These are phyloP conservation scores for Kuschelorhynchus macadamiae DNA, from an alignment of 2,888 invertebrate genomes.

Conservation along the genomic window DNA sequence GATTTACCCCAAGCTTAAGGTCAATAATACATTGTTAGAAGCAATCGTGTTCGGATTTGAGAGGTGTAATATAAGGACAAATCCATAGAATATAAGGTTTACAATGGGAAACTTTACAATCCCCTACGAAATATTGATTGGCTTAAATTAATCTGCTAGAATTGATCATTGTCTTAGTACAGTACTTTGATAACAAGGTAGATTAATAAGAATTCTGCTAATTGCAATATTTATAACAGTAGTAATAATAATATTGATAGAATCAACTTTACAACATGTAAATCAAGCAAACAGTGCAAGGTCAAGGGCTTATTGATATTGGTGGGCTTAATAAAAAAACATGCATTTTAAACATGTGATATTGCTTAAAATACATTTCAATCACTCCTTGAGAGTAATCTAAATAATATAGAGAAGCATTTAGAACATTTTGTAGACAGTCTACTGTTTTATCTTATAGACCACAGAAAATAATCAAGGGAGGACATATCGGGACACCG, in stretches of 20 bases:
- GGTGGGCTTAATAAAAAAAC: too few relatives aligned
- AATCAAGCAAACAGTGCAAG: too few relatives aligned
- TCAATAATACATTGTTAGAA: constrained; percentile 49
- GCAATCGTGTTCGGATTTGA: constrained; percentile 42
- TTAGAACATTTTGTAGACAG: too few relatives aligned
- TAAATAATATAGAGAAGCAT: too few relatives aligned
- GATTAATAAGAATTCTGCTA: neutral
- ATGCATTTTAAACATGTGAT: too few relatives aligned
- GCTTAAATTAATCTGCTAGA: constrained; percentile 10
- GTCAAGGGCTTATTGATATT: too few relatives aligned
- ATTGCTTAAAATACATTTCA: too few relatives aligned
- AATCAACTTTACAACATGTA: neutral
- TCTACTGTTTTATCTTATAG: too few relatives aligned
- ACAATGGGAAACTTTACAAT: constrained; percentile 25
- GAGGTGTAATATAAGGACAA: constrained; percentile 37
- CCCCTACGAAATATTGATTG: constrained; percentile 29
- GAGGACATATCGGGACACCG: too few relatives aligned
- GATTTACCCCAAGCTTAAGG: constrained; percentile 43
- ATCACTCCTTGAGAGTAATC: too few relatives aligned
- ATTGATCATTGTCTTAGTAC: neutral
- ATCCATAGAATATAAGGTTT: constrained; percentile 32
- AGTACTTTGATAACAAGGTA: neutral
- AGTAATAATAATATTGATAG: neutral
- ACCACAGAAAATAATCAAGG: too few relatives aligned
- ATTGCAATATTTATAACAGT: too few relatives aligned